Evolutionary conservation across 2,888 invertebrate species (phyloP).

Genomic region (Rhamphomyia laevipes): DNA sequence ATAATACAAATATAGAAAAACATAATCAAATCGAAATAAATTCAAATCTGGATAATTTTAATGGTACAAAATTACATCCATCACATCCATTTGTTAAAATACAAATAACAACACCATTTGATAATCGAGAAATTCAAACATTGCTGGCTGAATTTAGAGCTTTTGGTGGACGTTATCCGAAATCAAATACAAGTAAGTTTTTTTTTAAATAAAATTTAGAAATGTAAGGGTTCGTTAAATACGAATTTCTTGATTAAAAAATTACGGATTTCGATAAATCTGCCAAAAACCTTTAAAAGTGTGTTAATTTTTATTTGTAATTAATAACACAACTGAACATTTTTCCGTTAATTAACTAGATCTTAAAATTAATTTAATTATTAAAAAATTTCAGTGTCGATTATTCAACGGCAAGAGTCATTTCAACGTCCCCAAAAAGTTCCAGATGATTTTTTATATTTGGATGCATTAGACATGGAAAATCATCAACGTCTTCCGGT

Average conservation of each 20-base stretch:
- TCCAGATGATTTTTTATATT: slow-evolving; percentile 28
- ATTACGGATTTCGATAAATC: no score
- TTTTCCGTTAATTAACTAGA: no score
- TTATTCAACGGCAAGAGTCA: slow-evolving; percentile 3
- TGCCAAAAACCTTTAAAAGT: no score
- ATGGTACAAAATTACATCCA: slow-evolving; percentile 39
- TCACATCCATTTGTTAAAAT: slow-evolving; percentile 62
- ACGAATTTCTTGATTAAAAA: no score
- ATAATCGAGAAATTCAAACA: slow-evolving; percentile 54
- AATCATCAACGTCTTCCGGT: slow-evolving; percentile 82
- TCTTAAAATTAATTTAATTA: no score
- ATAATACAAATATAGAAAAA: slow-evolving; percentile 20
- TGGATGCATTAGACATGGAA: slow-evolving; percentile 65
- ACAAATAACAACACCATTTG: slow-evolving; percentile 53
- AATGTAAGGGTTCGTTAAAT: no score
- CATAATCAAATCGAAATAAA: slow-evolving; percentile 17
- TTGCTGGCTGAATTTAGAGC: slow-evolving; percentile 78
- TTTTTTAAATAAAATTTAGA: no score
- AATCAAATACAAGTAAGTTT: slow-evolving; percentile 28
- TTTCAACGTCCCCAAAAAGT: slow-evolving; percentile 29
- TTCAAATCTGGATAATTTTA: slow-evolving; percentile 14
- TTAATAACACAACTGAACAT: no score
- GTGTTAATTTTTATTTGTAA: no score
- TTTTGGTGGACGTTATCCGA: slow-evolving; percentile 56
- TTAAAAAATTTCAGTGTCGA: no score